Conservation (phyloP, 1,140 invertebrate genomes). For the Diachasma alloeum region DNA sequence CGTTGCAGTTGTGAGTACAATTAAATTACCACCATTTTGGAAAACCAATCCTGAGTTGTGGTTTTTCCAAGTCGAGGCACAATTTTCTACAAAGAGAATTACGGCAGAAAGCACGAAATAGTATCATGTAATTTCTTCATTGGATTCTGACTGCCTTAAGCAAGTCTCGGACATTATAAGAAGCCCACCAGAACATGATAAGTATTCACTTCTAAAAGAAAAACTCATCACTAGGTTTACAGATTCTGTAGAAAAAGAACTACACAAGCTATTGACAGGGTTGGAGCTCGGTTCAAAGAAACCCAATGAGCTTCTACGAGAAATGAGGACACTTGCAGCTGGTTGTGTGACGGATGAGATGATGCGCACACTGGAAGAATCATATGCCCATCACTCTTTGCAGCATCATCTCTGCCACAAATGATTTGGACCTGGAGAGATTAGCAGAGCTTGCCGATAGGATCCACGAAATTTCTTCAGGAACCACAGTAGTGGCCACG, state of each 20-base stretch:
- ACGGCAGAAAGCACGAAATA: constrained; percentile 26
- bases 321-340: neutral
- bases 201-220: constrained; percentile 28
- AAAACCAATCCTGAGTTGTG: neutral
- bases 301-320: neutral
- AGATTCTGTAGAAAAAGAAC: constrained; percentile 35
- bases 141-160: neutral
- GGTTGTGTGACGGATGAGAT: neutral
- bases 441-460: neutral
- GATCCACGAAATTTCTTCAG: neutral
- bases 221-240: constrained; percentile 35
- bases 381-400: constrained; percentile 8
- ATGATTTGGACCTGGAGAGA: neutral
- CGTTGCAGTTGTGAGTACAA: neutral
- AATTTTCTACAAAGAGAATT: constrained; percentile 42
- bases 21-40: neutral
- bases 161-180: constrained; percentile 19
- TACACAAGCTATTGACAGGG: constrained; percentile 35
- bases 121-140: neutral
- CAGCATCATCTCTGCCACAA: neutral
- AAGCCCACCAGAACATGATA: constrained; percentile 20
- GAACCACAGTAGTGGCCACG: neutral
- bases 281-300: neutral
- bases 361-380: constrained; percentile 2
- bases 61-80: constrained; percentile 34